These are phyloP conservation scores for Sisyra terminalis DNA, from an alignment of 2,888 invertebrate genomes.

Conservation along the genomic window DNA sequence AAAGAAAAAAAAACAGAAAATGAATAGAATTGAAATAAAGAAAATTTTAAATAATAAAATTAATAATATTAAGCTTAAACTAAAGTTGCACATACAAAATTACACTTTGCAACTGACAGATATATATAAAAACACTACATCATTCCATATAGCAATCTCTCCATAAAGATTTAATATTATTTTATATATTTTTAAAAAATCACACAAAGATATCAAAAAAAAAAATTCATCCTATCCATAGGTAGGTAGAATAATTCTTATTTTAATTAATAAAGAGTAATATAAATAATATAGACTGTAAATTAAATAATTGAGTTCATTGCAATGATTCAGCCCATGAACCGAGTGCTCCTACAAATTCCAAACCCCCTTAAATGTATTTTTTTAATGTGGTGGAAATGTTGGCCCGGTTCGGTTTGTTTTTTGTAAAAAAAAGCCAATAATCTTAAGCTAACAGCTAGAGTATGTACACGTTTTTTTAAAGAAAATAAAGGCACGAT, in stretches of 20 bases:
- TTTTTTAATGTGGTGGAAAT: constrained; percentile 1
- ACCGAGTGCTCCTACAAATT: neutral
- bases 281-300: constrained; percentile 3
- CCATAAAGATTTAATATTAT: constrained; percentile 5
- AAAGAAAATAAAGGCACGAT: neutral
- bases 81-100: constrained; percentile 3
- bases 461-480: constrained; percentile 2
- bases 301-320: constrained; percentile 1
- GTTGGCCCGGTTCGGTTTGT: constrained; percentile 1
- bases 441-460: neutral
- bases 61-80: constrained; percentile 1
- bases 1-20: neutral
- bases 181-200: constrained; percentile 6
- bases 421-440: neutral
- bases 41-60: neutral
- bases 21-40: neutral
- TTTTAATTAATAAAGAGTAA: neutral
- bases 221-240: constrained; percentile 2
- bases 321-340: constrained; percentile 2
- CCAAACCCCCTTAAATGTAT: constrained; percentile 2
- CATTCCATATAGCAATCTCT: constrained; percentile 6
- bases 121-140: constrained; percentile 4
- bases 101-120: constrained; percentile 3
- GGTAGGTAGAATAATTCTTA: constrained; percentile 3
- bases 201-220: constrained; percentile 7